Evolutionary conservation across 2,113 vertebrate species (phyloP), one percentile per base, ranked within the genome.

Genomic region (Engraulis encrasicolus): DNA sequence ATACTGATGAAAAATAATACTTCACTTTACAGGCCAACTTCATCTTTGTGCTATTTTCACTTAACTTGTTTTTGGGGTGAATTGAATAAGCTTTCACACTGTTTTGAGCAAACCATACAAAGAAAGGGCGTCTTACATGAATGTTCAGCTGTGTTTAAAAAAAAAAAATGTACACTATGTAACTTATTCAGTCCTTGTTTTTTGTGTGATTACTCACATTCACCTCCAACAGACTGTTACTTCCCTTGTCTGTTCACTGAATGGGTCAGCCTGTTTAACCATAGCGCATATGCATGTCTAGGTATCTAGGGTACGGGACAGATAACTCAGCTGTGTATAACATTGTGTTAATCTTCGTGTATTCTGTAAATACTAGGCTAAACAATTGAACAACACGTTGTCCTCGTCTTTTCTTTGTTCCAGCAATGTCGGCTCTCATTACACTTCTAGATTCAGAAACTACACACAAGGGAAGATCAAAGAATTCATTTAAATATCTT

Each of bases 291-390:
- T 89, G 90, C 90, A 91, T 78, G 88, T 88, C 86, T n/a, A n/a
- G n/a, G n/a, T 88, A 74, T 27, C 87, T 84, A 89, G 61, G 87
- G 80, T 80, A 87, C 86, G 86, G 87, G 85, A 90, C 85, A 89
- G 88, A 84, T 89, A 87, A 34, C 82, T 83, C 23, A n/a, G 0
- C 23, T 71, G 61, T 91, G 88, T 90, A 90, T 89, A 91, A 79
- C 88, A 85, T 84, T 74, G 87, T 78, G 89, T 17, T 88, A 83
- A 78, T 85, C 83, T 80, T 88, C 50, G 9, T 81, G 82, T 88
- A 84, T 86, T 85, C 40, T 92, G 89, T 90, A 88, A 91, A 92
- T 90, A 91, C 61, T 79, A 82, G 82, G 78, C 80, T 85, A 83
- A 71, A 90, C 88, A 74, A 74, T 27, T 82, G 18, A 87, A 78